Base-by-base conservation (phyloP, 2,113 vertebrate species). In the Oxyura jamaicensis region DNA sequence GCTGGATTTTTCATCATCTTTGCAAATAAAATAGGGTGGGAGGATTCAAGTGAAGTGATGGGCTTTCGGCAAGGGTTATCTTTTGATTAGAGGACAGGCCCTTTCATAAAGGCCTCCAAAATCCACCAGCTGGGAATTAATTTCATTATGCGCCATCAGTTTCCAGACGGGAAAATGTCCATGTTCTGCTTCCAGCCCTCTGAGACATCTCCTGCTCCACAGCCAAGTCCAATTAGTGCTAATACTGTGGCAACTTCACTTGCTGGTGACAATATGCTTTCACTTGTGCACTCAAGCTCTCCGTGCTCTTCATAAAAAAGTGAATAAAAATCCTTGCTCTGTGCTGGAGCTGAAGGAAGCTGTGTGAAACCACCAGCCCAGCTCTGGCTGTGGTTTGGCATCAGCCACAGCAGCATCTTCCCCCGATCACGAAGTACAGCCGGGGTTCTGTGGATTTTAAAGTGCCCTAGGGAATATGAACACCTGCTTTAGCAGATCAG, bases 161-260 rank as follows among this genome's bases (percentile, higher is more conserved):
- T 94, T 94, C 78, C 86, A 95, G 88, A 94, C 85, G 83, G 95
- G 77, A 97, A 94, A 88, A 89, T 81, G 90, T 96, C 88, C 79
- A 4, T 93, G 69, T 96, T 91, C 91, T 91, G 92, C 68, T 94
- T 95, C 88, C 88, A 96, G 83, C 66, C 96, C 90, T 93, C 87
- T 93, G 90, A 96, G 94, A 93, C 83, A 88, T 91, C 62, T 67
- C 77, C 75, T 95, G 87, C 93, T 85, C 69, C 6, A 28, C 36
- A 93, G 95, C 93, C 88, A 97, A 96, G 80, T 90, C 92, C 88
- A 96, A 95, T 94, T 96, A 96, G 76, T 94, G 88, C 81, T 90
- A 95, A 60, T 93, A 91, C 68, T 0, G 33, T 92, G 83, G 88
- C 91, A 76, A 91, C 80, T 91, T 95, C 83, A 36, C 90, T 97